Evolutionary conservation across 1,140 invertebrate species (phyloP).

Genomic region (Phthorimaea operculella): DNA sequence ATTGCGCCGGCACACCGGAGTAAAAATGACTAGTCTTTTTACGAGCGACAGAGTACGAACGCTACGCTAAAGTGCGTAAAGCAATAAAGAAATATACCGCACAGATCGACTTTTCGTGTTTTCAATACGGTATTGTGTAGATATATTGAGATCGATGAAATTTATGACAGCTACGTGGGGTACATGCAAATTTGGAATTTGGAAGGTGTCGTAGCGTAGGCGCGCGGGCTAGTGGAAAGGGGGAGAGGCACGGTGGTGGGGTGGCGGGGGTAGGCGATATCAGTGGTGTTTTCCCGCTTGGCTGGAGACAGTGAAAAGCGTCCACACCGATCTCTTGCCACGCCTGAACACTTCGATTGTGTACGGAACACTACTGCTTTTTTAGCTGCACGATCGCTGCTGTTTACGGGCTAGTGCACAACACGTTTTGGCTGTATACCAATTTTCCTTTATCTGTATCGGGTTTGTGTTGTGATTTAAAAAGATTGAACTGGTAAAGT

Average conservation of each 20-base stretch:
- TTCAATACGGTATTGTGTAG: neutral
- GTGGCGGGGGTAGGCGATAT: neutral
- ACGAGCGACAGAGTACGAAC: neutral
- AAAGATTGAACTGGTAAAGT: no score
- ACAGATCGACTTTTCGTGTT: neutral
- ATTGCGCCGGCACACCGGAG: neutral
- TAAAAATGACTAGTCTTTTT: neutral
- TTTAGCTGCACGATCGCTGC: neutral
- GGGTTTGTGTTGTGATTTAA: no score
- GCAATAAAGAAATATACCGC: constrained; percentile 1
- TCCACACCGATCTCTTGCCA: neutral
- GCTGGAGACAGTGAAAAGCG: constrained; percentile 1
- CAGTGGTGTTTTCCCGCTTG: neutral
- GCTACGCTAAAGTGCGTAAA: neutral
- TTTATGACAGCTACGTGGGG: neutral
- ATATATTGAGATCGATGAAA: neutral
- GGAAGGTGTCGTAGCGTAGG: neutral
- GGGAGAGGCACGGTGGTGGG: neutral
- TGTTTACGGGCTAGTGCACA: neutral
- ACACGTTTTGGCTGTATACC: neutral
- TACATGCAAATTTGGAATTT: neutral
- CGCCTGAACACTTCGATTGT: constrained; percentile 1
- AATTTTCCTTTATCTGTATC: no score
- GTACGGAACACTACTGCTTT: neutral
- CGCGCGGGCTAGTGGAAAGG: neutral